Conservation (phyloP, 37 sponge, comb jelly and placozoan genomes). For the Oscarella lobularis region DNA sequence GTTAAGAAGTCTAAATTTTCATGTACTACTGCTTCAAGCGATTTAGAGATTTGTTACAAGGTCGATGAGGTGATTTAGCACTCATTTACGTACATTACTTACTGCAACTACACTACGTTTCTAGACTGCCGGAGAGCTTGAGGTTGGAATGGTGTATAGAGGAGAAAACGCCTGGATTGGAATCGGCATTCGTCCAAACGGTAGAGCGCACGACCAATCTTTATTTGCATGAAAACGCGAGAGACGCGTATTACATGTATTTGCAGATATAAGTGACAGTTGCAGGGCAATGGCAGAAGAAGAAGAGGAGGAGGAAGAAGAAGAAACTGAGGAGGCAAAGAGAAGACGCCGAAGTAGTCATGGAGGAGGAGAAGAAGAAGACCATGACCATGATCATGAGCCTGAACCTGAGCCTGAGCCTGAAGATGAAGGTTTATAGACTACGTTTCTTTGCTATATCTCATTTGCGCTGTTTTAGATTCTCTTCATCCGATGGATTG, state of each 20-base stretch:
- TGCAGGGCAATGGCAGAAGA: slow-evolving; percentile 19
- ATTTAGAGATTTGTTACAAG: neutral
- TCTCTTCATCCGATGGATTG: slow-evolving; percentile 59
- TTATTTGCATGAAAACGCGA: no score
- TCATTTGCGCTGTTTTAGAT: neutral
- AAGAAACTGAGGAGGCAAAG: slow-evolving; percentile 14
- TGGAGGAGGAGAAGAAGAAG: slow-evolving; percentile 18
- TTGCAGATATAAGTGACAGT: slow-evolving; percentile 10
- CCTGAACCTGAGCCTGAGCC: slow-evolving; percentile 16
- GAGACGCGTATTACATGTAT: neutral
- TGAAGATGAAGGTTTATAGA: slow-evolving; percentile 23
- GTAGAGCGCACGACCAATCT: no score
- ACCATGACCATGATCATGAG: slow-evolving; percentile 14
- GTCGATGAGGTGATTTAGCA: neutral
- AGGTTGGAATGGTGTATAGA: neutral
- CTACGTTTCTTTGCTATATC: no score
- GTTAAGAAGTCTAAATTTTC: neutral
- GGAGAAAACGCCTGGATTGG: neutral
- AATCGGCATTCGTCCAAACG: neutral
- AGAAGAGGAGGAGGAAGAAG: slow-evolving; percentile 20
- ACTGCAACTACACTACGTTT: neutral
- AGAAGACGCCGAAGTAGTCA: slow-evolving; percentile 8
- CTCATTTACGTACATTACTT: no score
- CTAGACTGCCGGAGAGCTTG: neutral
- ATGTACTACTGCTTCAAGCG: neutral